Base-by-base conservation (phyloP, 2,797 vertebrate genomes). In the Brachymystax lenok region DNA sequence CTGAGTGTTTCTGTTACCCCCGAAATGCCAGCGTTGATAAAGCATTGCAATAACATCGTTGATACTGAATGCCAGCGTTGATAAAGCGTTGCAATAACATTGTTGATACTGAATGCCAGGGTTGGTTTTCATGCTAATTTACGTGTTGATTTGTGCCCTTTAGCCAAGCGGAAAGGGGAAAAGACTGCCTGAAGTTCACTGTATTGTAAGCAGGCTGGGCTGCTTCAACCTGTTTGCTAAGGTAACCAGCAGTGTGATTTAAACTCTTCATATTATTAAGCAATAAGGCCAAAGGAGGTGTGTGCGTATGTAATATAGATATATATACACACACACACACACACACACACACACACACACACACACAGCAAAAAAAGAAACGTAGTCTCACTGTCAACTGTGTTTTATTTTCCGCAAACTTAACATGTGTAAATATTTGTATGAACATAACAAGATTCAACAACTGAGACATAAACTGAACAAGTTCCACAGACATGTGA, bases 221-320 rank as follows among this genome's bases (percentile, higher is more conserved):
- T 99, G 98, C 91, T 99, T 99, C 94, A 96, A 96, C 90, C 95
- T 99, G 80, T 99, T 99, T 90, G 96, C 97, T 73, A 99, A 99
- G 97, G 98, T 99, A 93, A 52, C 21, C 40, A 40, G 21, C n/a
- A n/a, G 59, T 61, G n/a, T 21, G 54, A 56, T 56, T 54, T 16
- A 56, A 56, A 17, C 54, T 56, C 5, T n/a, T 56, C 19, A n/a
- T 56, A n/a, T n/a, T 10, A 10, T 40, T 40, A 40, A 10, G 40
- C 40, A 40, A 40, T 40, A 10, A 40, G 40, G 40, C 40, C 6
- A 0, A 1, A 33, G 33, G 33, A 33, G 7, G 40, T 40, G 40
- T 40, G 40, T 33, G 24, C 24, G 24, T 24, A 24, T 24, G 24
- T 24, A 24, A 24, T 24, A 24, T 24, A 24, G 24, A 24, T 24